Conservation (phyloP, 2,113 vertebrate genomes). For the Lampris megalopsis region DNA sequence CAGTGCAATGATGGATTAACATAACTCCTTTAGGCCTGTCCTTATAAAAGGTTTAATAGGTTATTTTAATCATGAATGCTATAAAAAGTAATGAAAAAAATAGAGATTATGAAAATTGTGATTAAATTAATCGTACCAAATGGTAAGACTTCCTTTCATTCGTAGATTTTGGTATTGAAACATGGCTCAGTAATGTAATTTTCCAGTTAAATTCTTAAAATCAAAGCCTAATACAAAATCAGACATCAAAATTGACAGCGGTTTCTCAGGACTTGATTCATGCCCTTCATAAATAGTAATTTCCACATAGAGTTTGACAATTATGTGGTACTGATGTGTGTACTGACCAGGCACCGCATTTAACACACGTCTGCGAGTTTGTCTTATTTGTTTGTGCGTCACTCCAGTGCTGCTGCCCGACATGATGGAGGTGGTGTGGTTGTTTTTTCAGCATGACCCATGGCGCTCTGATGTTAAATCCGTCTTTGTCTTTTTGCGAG, state of each 20-base stretch:
- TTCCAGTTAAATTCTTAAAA: constrained; percentile 18
- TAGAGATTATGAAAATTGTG: no score
- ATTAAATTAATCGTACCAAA: no score
- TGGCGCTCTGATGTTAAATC: constrained; percentile 63
- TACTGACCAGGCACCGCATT: constrained; percentile 60
- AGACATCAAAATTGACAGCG: constrained; percentile 24
- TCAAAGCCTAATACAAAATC: constrained; percentile 14
- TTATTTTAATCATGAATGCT: constrained; percentile 16
- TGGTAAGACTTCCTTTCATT: no score
- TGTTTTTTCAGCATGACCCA: constrained; percentile 68
- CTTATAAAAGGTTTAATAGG: neutral
- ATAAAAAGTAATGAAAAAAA: neutral
- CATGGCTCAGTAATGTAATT: neutral
- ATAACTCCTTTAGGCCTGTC: neutral
- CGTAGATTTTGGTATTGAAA: constrained; percentile 21
- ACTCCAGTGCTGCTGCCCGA: constrained; percentile 43
- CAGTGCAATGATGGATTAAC: neutral
- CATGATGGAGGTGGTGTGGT: constrained; percentile 48
- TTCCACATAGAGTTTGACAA: constrained; percentile 54
- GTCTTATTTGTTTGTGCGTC: constrained; percentile 63
- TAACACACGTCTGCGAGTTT: constrained; percentile 60
- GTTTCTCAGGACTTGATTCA: constrained; percentile 58
- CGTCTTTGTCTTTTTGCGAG: constrained; percentile 40
- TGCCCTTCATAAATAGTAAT: constrained; percentile 33
- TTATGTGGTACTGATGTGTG: constrained; percentile 19